Conservation (phyloP, 2,113 vertebrate species). For the Bombycilla garrulus region DNA sequence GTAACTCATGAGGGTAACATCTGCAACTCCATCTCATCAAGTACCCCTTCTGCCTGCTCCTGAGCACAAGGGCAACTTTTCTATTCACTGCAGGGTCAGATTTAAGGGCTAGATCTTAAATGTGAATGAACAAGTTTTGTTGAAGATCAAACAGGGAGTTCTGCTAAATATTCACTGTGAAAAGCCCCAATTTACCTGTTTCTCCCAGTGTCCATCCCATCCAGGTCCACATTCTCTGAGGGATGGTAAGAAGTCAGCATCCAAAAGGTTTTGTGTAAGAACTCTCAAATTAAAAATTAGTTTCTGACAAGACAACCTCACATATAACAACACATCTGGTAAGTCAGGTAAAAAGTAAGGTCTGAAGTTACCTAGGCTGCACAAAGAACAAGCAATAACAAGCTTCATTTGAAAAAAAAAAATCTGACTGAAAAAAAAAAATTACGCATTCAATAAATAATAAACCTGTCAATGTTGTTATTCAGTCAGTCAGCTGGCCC, state of each 20-base stretch:
- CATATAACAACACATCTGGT: accelerated
- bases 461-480: background rate
- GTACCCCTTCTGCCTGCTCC: background rate
- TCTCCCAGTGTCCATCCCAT: accelerated
- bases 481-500: background rate
- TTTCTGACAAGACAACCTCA: background rate
- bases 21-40: background rate
- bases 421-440: background rate
- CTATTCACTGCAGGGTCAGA: background rate
- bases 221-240: background rate
- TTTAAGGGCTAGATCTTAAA: background rate
- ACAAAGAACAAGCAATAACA: background rate
- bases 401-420: background rate
- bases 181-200: background rate
- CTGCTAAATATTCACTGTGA: background rate
- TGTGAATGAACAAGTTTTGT: background rate
- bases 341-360: background rate
- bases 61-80: background rate
- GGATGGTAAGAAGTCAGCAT: background rate
- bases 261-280: background rate
- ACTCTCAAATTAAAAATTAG: background rate
- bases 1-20: background rate
- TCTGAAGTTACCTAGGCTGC: background rate
- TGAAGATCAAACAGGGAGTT: background rate
- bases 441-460: background rate